A percentile compares a stretch with the other conserved stretches of the same genome.
Evolutionary conservation across 2,797 vertebrate species (phyloP).

Genomic region (Halcyon smyrnensis): DNA sequence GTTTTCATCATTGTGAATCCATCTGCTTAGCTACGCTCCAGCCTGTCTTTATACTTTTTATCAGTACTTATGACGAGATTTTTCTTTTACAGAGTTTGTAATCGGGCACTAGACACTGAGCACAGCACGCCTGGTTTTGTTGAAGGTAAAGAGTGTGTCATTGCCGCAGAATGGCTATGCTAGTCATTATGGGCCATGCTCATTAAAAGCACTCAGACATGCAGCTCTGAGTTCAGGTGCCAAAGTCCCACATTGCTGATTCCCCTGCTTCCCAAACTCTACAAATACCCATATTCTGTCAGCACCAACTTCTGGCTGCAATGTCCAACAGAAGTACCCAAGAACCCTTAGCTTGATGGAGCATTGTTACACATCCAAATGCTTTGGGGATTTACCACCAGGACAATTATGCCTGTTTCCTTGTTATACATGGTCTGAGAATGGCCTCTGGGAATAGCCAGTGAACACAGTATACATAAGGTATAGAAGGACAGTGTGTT

Average conservation of each 20-base stretch:
- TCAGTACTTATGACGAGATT: neutral
- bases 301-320: neutral
- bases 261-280: neutral
- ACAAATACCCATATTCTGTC: neutral
- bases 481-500: neutral
- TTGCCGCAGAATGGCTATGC: neutral
- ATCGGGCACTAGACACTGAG: neutral
- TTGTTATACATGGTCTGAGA: neutral
- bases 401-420: neutral
- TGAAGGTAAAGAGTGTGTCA: neutral
- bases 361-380: neutral
- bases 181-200: neutral
- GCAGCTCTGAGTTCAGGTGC: neutral
- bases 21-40: neutral
- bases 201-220: neutral
- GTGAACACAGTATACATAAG: neutral
- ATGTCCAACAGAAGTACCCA: neutral
- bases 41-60: neutral
- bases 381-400: neutral
- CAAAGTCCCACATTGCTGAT: neutral
- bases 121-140: neutral
- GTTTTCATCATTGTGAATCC: neutral
- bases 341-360: neutral
- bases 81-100: neutral
- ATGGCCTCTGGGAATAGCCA: neutral